Base-by-base conservation (phyloP, 2,797 vertebrate species). In the Arnoldichthys spilopterus region DNA sequence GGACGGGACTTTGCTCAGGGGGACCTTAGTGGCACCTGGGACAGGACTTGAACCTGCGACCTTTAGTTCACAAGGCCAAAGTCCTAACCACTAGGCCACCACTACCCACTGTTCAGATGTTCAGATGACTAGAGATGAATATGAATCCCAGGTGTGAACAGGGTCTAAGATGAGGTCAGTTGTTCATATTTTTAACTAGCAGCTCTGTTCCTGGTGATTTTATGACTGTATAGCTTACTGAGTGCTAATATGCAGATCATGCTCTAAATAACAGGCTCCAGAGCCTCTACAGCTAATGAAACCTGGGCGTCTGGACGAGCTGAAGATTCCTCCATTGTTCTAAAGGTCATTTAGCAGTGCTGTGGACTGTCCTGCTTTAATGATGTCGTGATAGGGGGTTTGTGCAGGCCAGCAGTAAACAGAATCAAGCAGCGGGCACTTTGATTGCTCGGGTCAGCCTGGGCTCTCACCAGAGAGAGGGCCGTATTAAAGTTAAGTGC, bases 331-430 rank as follows among this genome's bases (percentile, higher is more conserved):
- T 4, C 18, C 81, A 71, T 75, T 82, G 72, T 78, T 66, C 58
- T 75, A 74, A 64, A 78, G 76, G 81, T 78, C 81, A 75, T 75
- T 82, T 71, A 49, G 72, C 51, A 28, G 66, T 34, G 37, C 71
- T 26, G 49, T 1, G 20, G 66, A 59, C 76, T 58, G 30, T 78
- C 76, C 54, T 34, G 63, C 47, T 51, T 34, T 78, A 82, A 82
- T 75, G 76, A 82, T 78, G 76, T 75, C 71, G 45, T 82, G 63
- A 78, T 75, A n/a, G 66, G 78, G 72, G 76, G 58, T 28, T 62
- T 66, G 49, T 49, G 72, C 26, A 18, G 66, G 66, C 49, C 71
- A 66, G 40, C 15, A 51, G 49, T 74, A 63, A 82, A 77, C 74
- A 54, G 64, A 51, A 54, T 74, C 13, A 54, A 32, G 62, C 72